These are phyloP conservation scores for Apis dorsata DNA, from an alignment of 1,140 invertebrate genomes.

Conservation along the genomic window DNA sequence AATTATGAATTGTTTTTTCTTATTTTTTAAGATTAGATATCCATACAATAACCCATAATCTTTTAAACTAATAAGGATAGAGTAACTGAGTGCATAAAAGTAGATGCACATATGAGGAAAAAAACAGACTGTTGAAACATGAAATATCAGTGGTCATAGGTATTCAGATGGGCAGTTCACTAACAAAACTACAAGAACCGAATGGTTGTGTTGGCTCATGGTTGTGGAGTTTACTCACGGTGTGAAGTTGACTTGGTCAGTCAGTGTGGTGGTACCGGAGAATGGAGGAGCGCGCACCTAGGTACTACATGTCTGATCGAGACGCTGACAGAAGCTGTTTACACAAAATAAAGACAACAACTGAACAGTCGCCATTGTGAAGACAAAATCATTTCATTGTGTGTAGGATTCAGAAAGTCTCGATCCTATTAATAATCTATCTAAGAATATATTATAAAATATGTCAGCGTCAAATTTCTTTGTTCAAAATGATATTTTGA, in stretches of 20 bases:
- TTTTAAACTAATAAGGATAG: constrained; percentile 62
- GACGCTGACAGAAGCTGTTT: constrained; percentile 78
- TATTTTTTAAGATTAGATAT: constrained; percentile 22
- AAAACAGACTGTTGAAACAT: constrained; percentile 64
- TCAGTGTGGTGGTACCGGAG: constrained; percentile 76
- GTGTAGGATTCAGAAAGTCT: constrained; percentile 66
- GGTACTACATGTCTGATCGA: constrained; percentile 79
- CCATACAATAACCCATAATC: constrained; percentile 67
- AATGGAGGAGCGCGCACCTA: constrained; percentile 77
- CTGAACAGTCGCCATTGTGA: constrained; percentile 76
- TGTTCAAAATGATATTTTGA: constrained; percentile 46
- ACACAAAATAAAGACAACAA: constrained; percentile 79
- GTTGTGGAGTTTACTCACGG: constrained; percentile 77
- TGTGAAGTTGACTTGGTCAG: constrained; percentile 76
- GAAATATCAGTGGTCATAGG: constrained; percentile 66
- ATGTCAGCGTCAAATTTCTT: constrained; percentile 67
- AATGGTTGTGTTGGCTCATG: constrained; percentile 68
- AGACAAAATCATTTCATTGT: constrained; percentile 67
- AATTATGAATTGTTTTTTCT: background rate
- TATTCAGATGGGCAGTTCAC: constrained; percentile 67
- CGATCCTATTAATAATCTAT: constrained; percentile 64
- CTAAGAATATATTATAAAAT: constrained; percentile 57
- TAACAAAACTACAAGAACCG: constrained; percentile 73
- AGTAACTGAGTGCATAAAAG: constrained; percentile 68
- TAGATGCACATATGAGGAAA: constrained; percentile 68